phyloP scores from a whole-genome alignment of 2,113 vertebrate genomes.

The Pelecanoides urinatrix region DNA sequence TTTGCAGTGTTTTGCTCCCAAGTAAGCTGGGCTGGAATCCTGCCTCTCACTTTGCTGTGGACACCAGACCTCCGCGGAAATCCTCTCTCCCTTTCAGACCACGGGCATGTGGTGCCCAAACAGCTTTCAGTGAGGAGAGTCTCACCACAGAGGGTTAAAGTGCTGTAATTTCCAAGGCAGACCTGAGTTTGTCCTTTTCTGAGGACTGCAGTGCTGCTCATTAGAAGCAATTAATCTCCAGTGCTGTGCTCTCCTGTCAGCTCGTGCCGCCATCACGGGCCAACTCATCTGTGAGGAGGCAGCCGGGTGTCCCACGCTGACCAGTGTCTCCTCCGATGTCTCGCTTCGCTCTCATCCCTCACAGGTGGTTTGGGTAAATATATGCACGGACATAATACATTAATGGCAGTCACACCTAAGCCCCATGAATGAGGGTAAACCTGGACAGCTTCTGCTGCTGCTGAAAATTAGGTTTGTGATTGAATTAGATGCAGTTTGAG shows the following conservation, averaged over 20 bases:
- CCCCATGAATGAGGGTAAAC: background rate
- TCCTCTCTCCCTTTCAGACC: background rate
- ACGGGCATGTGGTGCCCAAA: background rate
- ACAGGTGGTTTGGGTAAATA: background rate
- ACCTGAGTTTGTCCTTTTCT: background rate
- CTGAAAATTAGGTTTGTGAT: background rate
- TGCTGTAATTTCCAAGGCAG: background rate
- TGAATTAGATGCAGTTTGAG: background rate
- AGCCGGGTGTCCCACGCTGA: background rate
- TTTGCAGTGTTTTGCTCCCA: too few species aligned
- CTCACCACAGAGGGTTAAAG: conserved; percentile 11
- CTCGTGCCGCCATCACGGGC: background rate
- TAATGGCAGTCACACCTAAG: background rate
- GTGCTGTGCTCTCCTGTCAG: conserved; percentile 34
- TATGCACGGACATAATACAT: background rate
- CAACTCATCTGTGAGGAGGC: conserved; percentile 15
- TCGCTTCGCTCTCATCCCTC: background rate
- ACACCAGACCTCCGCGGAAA: background rate
- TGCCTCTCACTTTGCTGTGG: background rate
- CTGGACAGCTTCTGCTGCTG: background rate
- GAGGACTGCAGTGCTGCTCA: conserved; percentile 19
- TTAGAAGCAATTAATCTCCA: conserved; percentile 66
- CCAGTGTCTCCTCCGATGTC: background rate
- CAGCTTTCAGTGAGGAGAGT: background rate
- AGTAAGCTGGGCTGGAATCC: background rate